These are phyloP conservation scores for Balaeniceps rex DNA, from an alignment of 2,113 vertebrate species.

Conservation along the genomic window DNA sequence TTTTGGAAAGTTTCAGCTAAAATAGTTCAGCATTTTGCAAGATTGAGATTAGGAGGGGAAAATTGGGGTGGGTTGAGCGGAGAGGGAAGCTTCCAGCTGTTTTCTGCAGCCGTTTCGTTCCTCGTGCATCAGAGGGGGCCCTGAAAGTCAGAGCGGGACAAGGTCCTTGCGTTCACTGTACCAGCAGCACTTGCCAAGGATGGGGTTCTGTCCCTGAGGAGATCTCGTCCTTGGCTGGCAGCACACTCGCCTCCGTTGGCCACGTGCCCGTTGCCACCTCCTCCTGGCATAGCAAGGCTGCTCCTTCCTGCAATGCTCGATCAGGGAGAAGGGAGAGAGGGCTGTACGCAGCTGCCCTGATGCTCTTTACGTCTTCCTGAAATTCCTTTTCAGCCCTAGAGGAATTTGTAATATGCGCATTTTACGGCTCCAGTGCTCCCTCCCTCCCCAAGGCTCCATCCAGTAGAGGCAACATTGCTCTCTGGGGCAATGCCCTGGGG, in stretches of 20 bases:
- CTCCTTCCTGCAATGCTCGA: background rate
- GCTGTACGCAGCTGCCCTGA: background rate
- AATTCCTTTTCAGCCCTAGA: background rate
- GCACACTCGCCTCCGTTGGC: background rate
- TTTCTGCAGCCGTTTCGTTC: background rate
- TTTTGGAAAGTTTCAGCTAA: conserved; percentile 8
- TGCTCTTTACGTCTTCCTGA: background rate
- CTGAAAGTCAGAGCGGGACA: background rate
- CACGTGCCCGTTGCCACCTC: background rate
- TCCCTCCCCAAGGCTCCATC: background rate
- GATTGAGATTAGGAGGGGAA: background rate
- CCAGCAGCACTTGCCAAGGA: background rate
- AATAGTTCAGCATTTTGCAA: conserved; percentile 26
- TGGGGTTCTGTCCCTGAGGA: background rate
- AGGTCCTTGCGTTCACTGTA: background rate
- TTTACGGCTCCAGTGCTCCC: background rate
- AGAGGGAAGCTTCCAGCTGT: background rate
- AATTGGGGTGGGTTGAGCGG: background rate
- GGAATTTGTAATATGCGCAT: background rate
- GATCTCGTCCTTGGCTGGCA: background rate
- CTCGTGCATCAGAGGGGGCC: background rate
- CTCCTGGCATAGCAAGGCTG: background rate
- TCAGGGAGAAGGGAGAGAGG: background rate
- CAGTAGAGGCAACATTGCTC: background rate
- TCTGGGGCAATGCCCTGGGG: background rate